Base-by-base conservation (phyloP, 2,113 vertebrate genomes). In the Plotosus lineatus region DNA sequence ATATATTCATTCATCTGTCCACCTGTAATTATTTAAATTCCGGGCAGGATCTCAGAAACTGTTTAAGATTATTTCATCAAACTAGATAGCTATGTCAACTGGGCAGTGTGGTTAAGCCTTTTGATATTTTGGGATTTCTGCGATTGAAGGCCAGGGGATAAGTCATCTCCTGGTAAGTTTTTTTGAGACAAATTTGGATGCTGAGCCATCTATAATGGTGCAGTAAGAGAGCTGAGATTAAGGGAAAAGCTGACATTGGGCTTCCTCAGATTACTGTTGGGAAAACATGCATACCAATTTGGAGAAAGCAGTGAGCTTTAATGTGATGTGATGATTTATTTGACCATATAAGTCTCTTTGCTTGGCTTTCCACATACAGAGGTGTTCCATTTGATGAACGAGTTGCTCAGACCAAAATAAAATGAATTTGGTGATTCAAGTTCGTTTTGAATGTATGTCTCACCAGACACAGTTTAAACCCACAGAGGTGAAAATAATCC, bases 211-310 rank as follows among this genome's bases (percentile, higher is more conserved):
- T 61, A 61, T 33, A 61, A 61, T 65, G 7, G 31, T 36, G 17
- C 60, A 36, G 31, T 36, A 17, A 19, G 60, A 36, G 36, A 40
- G 23, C 19, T 69, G 63, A 84, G 78, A 80, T 28, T 71, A 33
- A 50, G 50, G 23, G 28, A 55, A 60, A 17, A 53, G 10, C 4
- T 36, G 44, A 23, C 36, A 56, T 55, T 55, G 51, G 23, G 15
- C 44, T 60, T 66, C 40, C 19, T 44, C n/a, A 60, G 61, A 53
- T 42, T n/a, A 38, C n/a, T 3, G 17, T 7, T 66, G 21, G 44
- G 60, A 51, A 26, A 63, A 36, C 12, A 61, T 63, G 31, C 28
- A 33, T n/a, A 77, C 42, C 75, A 48, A 23, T 46, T 40, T 26
- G 48, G 75, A 77, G 56, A 26, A 61, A 77, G 23, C 28, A 48